These are phyloP conservation scores for Stenurella melanura DNA, from an alignment of 2,888 invertebrate genomes.

Conservation along the genomic window DNA sequence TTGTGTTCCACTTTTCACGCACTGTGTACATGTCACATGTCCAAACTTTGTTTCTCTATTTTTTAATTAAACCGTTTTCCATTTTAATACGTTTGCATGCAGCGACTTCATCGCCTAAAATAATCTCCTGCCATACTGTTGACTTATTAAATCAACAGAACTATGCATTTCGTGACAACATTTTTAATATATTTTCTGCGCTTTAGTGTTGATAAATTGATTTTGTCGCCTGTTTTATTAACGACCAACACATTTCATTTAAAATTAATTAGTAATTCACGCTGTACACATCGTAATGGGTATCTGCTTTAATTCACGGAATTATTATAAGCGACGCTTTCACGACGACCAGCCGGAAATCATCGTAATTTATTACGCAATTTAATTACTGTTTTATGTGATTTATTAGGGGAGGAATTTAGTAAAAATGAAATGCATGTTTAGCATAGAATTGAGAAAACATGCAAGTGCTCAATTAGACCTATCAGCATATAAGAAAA, in stretches of 20 bases:
- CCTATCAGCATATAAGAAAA: too few relatives aligned
- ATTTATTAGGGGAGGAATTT: not conserved
- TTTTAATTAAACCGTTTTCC: slow-evolving; percentile 1
- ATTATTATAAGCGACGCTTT: slow-evolving; percentile 5
- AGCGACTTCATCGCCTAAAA: not conserved
- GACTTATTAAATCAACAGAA: not conserved
- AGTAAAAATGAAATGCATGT: not conserved
- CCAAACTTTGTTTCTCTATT: not conserved
- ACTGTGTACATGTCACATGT: not conserved
- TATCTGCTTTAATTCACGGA: slow-evolving; percentile 16
- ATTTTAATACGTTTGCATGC: not conserved
- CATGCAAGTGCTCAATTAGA: too few relatives aligned
- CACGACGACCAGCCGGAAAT: not conserved
- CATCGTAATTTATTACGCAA: not conserved
- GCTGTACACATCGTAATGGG: slow-evolving; percentile 6
- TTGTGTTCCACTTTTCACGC: not conserved
- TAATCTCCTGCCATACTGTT: not conserved
- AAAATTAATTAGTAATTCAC: slow-evolving; percentile 24
- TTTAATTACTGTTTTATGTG: not conserved
- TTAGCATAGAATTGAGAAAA: too few relatives aligned
- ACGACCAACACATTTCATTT: slow-evolving; percentile 8
- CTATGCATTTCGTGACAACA: not conserved
- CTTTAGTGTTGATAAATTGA: slow-evolving; percentile 15
- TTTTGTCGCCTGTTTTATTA: slow-evolving; percentile 20
- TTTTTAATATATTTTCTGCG: slow-evolving; percentile 7